phyloP scores from a whole-genome alignment of 1,140 invertebrate species.

The Ctenoplectra terminalis region DNA sequence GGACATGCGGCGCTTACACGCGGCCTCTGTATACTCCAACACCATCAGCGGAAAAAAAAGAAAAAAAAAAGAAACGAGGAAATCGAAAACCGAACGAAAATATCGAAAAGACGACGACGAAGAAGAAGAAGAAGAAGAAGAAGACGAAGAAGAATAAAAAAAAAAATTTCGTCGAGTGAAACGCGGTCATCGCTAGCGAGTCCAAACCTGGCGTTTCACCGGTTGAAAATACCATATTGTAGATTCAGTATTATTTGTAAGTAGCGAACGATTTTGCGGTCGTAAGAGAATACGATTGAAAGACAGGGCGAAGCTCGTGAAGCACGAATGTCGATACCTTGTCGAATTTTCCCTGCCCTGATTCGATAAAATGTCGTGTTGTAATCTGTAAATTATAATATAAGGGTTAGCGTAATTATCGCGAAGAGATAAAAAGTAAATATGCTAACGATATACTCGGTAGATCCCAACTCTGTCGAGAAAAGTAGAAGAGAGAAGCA shows the following conservation, averaged over 20 bases:
- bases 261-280: slow-evolving; percentile 39
- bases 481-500: slow-evolving; percentile 52
- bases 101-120: neutral
- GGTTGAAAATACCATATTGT: slow-evolving; percentile 53
- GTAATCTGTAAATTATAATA: slow-evolving; percentile 63
- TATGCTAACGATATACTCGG: slow-evolving; percentile 59
- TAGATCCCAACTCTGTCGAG: slow-evolving; percentile 51
- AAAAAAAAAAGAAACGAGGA: neutral
- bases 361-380: slow-evolving; percentile 50
- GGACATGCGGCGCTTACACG: neutral
- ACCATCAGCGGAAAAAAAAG: neutral
- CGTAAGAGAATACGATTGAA: neutral
- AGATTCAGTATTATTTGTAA: slow-evolving; percentile 70
- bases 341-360: slow-evolving; percentile 5
- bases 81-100: too few relatives aligned
- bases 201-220: slow-evolving; percentile 1
- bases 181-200: neutral
- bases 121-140: neutral
- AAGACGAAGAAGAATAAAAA: neutral
- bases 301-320: neutral
- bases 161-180: too few relatives aligned
- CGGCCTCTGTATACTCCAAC: neutral
- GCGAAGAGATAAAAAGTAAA: slow-evolving; percentile 41
- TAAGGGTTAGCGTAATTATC: slow-evolving; percentile 55
- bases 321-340: neutral